Conservation (phyloP, 1,140 invertebrate species). For the Proales similis region DNA sequence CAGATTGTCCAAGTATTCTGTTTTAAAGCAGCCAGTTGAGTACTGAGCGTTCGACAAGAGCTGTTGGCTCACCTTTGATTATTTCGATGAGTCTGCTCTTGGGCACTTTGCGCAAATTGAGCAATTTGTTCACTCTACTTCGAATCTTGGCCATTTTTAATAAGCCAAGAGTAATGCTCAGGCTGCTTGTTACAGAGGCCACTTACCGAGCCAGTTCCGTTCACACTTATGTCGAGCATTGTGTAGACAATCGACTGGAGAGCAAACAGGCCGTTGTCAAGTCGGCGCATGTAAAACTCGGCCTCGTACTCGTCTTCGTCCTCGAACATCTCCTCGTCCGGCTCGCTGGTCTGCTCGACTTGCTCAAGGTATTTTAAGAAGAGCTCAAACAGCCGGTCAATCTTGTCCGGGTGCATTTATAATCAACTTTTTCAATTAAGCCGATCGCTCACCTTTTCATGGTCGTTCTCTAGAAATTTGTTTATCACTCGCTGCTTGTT, state of each 20-base stretch:
- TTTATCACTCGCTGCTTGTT: constrained; percentile 79
- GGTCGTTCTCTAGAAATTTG: constrained; percentile 96
- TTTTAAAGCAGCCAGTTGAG: background rate
- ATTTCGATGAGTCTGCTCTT: background rate
- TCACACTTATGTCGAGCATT: constrained; percentile 21
- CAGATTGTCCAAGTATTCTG: constrained; percentile 30
- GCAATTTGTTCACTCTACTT: constrained; percentile 13
- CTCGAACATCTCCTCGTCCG: background rate
- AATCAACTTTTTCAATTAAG: constrained; percentile 96
- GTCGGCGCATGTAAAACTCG: constrained; percentile 25
- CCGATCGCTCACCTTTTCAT: constrained; percentile 85
- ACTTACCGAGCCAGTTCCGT: constrained; percentile 22
- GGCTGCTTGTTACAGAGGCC: background rate
- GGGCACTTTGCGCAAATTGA: constrained; percentile 22
- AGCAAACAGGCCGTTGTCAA: constrained; percentile 33
- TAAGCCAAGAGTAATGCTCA: too few species aligned
- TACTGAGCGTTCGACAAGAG: background rate
- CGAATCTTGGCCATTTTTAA: background rate
- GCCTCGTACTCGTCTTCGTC: constrained; percentile 6
- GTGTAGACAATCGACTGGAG: constrained; percentile 33
- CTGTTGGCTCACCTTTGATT: background rate
- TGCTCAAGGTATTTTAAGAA: constrained; percentile 32
- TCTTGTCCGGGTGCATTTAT: constrained; percentile 68
- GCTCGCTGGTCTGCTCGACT: background rate
- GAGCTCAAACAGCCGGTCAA: constrained; percentile 26